phyloP scores from a whole-genome alignment of 2,113 vertebrate species.

The Lota lota region DNA sequence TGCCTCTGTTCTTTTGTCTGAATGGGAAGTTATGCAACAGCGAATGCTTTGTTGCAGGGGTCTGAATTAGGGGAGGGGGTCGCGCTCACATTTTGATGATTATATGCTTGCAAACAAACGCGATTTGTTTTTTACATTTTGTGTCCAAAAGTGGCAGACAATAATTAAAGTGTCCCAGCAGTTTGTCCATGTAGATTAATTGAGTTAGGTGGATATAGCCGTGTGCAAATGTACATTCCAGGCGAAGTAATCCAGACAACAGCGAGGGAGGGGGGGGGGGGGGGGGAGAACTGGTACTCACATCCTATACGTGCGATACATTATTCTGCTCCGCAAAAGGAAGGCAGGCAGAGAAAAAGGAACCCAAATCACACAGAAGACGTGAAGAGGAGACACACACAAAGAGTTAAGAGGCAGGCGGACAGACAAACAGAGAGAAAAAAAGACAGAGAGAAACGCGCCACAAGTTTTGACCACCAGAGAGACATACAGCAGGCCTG shows the following conservation, averaged over 20 bases:
- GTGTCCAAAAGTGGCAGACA: too few species aligned
- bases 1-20: slow-evolving; percentile 11
- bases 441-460: background rate
- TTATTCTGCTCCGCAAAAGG: slow-evolving; percentile 96
- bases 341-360: slow-evolving; percentile 84
- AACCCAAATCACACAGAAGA: slow-evolving; percentile 81
- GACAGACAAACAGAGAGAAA: background rate
- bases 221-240: too few species aligned
- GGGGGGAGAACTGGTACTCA: slow-evolving; percentile 82
- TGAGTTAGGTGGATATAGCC: too few species aligned
- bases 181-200: too few species aligned
- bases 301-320: slow-evolving; percentile 99
- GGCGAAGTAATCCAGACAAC: slow-evolving; percentile 8
- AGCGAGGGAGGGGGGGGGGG: slow-evolving; percentile 10
- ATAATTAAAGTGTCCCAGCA: too few species aligned
- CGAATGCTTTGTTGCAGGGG: too few species aligned
- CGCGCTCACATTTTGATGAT: too few species aligned
- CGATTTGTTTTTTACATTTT: too few species aligned
- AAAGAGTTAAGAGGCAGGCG: slow-evolving; percentile 59
- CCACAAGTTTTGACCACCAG: background rate
- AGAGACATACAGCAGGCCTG: background rate
- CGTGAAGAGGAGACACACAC: slow-evolving; percentile 65
- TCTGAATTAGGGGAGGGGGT: too few species aligned
- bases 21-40: background rate
- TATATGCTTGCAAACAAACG: too few species aligned